Conservation (phyloP, 1,140 invertebrate genomes). For the Batillaria attramentaria region DNA sequence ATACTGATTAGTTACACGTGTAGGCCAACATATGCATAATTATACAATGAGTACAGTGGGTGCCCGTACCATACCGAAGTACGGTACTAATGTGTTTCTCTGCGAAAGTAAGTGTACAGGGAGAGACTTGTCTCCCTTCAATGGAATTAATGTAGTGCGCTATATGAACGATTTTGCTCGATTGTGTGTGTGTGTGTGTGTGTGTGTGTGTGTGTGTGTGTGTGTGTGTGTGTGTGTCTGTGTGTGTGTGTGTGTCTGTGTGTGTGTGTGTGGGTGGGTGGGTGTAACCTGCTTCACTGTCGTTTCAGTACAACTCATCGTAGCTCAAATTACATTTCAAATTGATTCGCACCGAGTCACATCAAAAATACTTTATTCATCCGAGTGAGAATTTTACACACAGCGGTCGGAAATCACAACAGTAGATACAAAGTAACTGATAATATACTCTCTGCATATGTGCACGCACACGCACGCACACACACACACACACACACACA, state of each 20-base stretch:
- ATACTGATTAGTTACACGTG: neutral
- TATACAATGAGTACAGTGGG: neutral
- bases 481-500: constrained; percentile 7
- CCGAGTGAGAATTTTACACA: neutral
- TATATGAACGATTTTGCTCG: neutral
- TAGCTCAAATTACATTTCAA: neutral
- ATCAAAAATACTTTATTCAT: neutral
- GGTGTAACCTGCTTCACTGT: neutral
- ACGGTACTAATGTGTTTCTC: neutral
- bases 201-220: constrained; percentile 2
- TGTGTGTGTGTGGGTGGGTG: neutral
- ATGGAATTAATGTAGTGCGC: no score
- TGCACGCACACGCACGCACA: constrained; percentile 11
- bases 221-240: constrained; percentile 8
- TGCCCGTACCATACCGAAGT: no score
- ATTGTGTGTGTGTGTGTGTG: neutral
- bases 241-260: neutral
- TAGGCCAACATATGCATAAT: neutral
- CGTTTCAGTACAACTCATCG: neutral
- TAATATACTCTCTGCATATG: no score
- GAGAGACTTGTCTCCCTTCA: no score
- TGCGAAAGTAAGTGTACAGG: neutral
- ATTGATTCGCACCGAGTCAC: neutral
- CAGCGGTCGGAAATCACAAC: neutral
- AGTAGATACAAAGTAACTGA: neutral